Evolutionary conservation across 2,797 vertebrate genomes (phyloP).

Genomic region (Nyctibius grandis): DNA sequence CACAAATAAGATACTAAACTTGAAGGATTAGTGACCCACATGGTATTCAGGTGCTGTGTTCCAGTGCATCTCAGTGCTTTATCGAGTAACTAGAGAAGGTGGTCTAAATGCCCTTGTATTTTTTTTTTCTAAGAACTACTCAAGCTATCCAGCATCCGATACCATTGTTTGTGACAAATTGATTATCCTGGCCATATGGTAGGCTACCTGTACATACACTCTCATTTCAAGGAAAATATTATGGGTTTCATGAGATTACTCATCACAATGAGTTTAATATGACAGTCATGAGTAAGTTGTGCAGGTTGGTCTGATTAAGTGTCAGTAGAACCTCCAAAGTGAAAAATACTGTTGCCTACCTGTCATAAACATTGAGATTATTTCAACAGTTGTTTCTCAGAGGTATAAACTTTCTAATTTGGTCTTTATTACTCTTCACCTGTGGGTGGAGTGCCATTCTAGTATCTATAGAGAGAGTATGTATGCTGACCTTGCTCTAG

Average conservation of each 20-base stretch:
- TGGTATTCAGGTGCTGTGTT: background rate
- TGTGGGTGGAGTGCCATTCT: background rate
- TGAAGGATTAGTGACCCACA: background rate
- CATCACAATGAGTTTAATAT: background rate
- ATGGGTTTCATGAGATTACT: background rate
- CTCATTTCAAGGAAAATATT: background rate
- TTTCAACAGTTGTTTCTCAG: background rate
- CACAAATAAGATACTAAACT: background rate
- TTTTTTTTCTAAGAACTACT: background rate
- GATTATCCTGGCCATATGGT: background rate
- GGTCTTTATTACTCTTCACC: background rate
- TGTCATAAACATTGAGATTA: background rate
- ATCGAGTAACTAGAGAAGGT: background rate
- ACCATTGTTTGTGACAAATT: background rate
- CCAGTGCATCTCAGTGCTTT: background rate
- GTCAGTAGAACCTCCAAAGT: background rate
- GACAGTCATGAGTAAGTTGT: background rate
- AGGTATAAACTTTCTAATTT: background rate
- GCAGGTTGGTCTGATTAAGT: background rate
- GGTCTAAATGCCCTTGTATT: background rate
- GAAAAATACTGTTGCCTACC: background rate
- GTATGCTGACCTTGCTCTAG: background rate
- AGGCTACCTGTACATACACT: background rate
- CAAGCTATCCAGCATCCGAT: background rate
- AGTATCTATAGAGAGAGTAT: fast-evolving